phyloP scores from a whole-genome alignment of 2,797 vertebrate genomes.

The Oryzias sinensis region DNA sequence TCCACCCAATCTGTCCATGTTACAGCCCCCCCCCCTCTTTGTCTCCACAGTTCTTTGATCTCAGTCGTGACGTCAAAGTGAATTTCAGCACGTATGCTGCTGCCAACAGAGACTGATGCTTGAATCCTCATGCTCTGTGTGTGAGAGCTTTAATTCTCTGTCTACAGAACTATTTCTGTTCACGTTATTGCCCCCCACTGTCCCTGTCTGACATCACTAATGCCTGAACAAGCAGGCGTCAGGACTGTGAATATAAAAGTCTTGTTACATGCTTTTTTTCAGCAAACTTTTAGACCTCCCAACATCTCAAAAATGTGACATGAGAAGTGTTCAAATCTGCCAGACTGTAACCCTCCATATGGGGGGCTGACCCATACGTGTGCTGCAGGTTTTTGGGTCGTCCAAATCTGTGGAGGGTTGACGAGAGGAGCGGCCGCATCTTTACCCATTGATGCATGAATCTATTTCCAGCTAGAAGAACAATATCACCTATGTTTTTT shows the following conservation, averaged over 20 bases:
- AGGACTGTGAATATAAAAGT: constrained; percentile 48
- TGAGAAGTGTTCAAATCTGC: too few relatives aligned
- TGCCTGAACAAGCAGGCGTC: constrained; percentile 23
- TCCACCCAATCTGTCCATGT: constrained; percentile 10
- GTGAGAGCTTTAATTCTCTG: constrained; percentile 21
- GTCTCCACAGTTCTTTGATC: constrained; percentile 38
- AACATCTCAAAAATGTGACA: too few relatives aligned
- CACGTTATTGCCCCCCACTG: neutral
- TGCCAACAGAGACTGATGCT: constrained; percentile 39
- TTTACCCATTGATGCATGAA: too few relatives aligned
- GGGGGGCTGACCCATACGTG: too few relatives aligned
- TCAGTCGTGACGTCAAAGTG: constrained; percentile 61
- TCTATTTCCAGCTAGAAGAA: too few relatives aligned
- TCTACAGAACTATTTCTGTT: constrained; percentile 18
- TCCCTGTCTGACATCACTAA: constrained; percentile 30
- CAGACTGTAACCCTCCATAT: too few relatives aligned
- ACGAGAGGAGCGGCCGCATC: too few relatives aligned
- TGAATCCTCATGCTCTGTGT: constrained; percentile 5
- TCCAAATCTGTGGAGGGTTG: too few relatives aligned
- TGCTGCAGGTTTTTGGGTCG: too few relatives aligned
- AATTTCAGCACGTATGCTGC: constrained; percentile 39
- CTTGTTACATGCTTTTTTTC: neutral
- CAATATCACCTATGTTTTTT: too few relatives aligned
- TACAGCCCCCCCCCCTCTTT: constrained; percentile 21
- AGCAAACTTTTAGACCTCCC: neutral